Conservation (phyloP, 2,113 vertebrate genomes). For the Cyprichromis sp. region DNA sequence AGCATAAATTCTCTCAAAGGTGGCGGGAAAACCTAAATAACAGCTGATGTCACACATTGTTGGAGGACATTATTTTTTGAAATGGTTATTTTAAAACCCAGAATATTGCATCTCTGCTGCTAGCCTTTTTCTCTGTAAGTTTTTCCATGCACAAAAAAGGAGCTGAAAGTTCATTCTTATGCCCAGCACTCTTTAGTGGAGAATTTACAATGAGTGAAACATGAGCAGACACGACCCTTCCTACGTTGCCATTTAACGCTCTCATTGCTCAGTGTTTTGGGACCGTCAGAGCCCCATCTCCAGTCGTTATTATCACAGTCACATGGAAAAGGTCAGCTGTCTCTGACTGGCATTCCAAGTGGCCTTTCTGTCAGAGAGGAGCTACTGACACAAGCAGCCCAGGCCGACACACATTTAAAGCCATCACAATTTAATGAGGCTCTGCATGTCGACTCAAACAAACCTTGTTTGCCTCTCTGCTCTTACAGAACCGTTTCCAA, state of each 20-base stretch:
- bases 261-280: conserved; percentile 18
- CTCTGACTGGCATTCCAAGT: conserved; percentile 55
- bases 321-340: conserved; percentile 61
- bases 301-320: conserved; percentile 48
- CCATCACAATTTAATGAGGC: conserved; percentile 47
- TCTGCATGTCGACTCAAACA: conserved; percentile 19
- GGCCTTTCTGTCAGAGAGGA: conserved; percentile 49
- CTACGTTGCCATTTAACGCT: conserved; percentile 37
- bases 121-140: not conserved
- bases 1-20: not conserved
- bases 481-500: conserved; percentile 86
- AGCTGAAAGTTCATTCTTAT: not conserved
- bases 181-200: conserved; percentile 7
- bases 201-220: conserved; percentile 27
- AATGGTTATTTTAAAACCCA: not conserved
- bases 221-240: conserved; percentile 25
- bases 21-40: conserved; percentile 6
- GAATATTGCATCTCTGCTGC: not conserved
- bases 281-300: conserved; percentile 36
- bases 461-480: conserved; percentile 34
- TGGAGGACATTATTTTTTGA: not conserved
- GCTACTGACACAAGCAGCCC: conserved; percentile 29
- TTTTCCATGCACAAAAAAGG: not conserved
- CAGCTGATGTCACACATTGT: not conserved
- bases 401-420: conserved; percentile 24